A percentile compares a stretch with the other conserved stretches of the same genome.
phyloP scores from a whole-genome alignment of 2,113 vertebrate genomes.

The Gopherus flavomarginatus region DNA sequence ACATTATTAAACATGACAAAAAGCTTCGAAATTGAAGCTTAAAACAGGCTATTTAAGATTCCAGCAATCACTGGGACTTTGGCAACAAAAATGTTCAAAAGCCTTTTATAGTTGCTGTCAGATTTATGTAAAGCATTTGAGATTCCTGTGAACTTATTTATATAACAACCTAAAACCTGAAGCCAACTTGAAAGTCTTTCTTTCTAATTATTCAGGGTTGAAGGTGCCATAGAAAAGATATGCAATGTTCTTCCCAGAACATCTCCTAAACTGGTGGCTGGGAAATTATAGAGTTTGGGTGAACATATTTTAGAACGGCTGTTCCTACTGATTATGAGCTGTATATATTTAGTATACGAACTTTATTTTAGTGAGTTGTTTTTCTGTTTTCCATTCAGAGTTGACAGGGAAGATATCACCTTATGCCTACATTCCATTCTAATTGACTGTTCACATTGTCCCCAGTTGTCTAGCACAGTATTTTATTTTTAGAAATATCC shows the following conservation, averaged over 20 bases:
- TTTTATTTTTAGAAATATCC: constrained; percentile 57
- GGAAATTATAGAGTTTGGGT: constrained; percentile 10
- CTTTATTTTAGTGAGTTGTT: constrained; percentile 7
- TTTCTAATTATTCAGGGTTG: constrained; percentile 80
- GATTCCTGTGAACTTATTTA: constrained; percentile 85
- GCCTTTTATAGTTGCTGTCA: constrained; percentile 86
- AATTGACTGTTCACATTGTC: constrained; percentile 55
- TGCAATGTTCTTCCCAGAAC: constrained; percentile 54
- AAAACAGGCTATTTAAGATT: constrained; percentile 83
- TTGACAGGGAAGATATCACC: background rate
- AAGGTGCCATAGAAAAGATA: constrained; percentile 70
- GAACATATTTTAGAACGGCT: background rate
- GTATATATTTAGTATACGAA: background rate
- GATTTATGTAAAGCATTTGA: constrained; percentile 84
- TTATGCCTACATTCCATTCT: constrained; percentile 2
- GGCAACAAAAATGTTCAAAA: constrained; percentile 86
- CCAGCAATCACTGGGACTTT: constrained; percentile 84
- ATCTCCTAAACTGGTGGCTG: constrained; percentile 60
- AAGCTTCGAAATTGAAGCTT: constrained; percentile 83
- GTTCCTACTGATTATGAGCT: constrained; percentile 16
- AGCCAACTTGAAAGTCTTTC: constrained; percentile 81
- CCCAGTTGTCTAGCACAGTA: background rate
- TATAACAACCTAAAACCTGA: constrained; percentile 84
- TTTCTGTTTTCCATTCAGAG: constrained; percentile 15
- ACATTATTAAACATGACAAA: constrained; percentile 88